These are phyloP conservation scores for Cephus spinipes DNA, from an alignment of 2,888 invertebrate genomes.

Conservation along the genomic window DNA sequence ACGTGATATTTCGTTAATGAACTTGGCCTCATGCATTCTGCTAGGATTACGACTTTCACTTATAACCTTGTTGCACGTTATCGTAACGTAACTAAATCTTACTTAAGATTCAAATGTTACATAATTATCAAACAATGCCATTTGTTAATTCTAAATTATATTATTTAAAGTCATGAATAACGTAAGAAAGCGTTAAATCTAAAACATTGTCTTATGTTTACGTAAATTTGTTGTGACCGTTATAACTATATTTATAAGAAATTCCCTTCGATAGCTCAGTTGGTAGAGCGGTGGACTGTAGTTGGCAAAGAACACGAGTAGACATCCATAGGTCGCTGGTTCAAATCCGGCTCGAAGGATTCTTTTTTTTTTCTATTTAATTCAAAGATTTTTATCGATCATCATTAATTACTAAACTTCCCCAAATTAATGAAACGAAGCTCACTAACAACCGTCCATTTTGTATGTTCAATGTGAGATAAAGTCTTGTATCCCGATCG, in stretches of 20 bases:
- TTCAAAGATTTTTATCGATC: background rate
- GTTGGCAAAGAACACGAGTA: conserved; percentile 36
- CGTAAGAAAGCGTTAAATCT: background rate
- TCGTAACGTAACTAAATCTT: background rate
- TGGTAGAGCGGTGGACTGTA: conserved; percentile 68
- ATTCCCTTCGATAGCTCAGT: conserved; percentile 66
- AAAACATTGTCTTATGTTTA: background rate
- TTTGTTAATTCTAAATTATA: background rate
- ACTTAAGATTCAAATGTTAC: background rate
- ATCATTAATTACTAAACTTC: background rate
- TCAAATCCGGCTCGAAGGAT: conserved; percentile 63
- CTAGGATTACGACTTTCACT: background rate
- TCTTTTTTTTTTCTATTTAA: conserved; percentile 29
- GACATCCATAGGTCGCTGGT: conserved; percentile 63
- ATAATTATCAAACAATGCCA: background rate
- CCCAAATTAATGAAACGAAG: background rate
- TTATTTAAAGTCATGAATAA: background rate
- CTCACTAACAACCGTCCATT: background rate
- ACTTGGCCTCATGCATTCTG: background rate
- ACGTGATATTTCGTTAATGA: background rate
- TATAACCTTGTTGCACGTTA: background rate
- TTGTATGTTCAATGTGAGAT: background rate
- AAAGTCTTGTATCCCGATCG: conserved; percentile 32
- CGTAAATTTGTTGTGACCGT: background rate
- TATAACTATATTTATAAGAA: background rate